These are phyloP conservation scores for Aplocera efformata DNA, from an alignment of 2,888 invertebrate species.

Conservation along the genomic window DNA sequence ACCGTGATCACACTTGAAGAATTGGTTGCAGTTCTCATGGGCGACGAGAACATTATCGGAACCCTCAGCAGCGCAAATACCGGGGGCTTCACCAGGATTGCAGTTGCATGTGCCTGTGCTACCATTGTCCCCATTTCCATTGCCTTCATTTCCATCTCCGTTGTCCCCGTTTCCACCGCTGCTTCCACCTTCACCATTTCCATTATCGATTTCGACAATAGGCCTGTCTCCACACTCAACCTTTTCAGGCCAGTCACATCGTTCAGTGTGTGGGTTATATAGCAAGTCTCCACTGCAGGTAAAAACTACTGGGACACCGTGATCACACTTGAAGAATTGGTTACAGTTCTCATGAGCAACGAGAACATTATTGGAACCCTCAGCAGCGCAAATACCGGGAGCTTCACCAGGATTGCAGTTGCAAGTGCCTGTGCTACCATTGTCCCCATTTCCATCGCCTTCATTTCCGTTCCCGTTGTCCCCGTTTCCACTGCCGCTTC, in stretches of 20 bases:
- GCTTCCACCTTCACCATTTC: slow-evolving; percentile 6
- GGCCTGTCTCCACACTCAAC: slow-evolving; percentile 34
- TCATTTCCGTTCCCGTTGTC: slow-evolving; percentile 11
- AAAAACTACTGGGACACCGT: slow-evolving; percentile 23
- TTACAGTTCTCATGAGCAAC: slow-evolving; percentile 33
- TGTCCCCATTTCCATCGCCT: slow-evolving; percentile 3
- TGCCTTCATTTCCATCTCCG: slow-evolving; percentile 1
- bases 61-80: slow-evolving; percentile 34
- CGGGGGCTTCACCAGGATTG: slow-evolving; percentile 29
- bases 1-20: slow-evolving; percentile 37
- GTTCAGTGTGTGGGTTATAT: slow-evolving; percentile 29
- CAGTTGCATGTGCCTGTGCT: slow-evolving; percentile 23
- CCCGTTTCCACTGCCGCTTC: neutral
- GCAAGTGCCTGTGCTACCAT: slow-evolving; percentile 16
- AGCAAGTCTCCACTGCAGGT: slow-evolving; percentile 26
- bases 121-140: slow-evolving; percentile 4
- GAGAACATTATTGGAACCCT: slow-evolving; percentile 18
- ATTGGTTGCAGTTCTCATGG: slow-evolving; percentile 44
- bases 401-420: no score
- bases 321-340: slow-evolving; percentile 25
- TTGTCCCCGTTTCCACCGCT: slow-evolving; percentile 6
- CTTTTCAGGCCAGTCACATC: slow-evolving; percentile 36
- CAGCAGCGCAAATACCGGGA: no score
- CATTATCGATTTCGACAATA: slow-evolving; percentile 13
- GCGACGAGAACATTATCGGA: slow-evolving; percentile 40